Evolutionary conservation across 1,140 invertebrate genomes (phyloP).

Genomic region (Aphis craccivora): DNA sequence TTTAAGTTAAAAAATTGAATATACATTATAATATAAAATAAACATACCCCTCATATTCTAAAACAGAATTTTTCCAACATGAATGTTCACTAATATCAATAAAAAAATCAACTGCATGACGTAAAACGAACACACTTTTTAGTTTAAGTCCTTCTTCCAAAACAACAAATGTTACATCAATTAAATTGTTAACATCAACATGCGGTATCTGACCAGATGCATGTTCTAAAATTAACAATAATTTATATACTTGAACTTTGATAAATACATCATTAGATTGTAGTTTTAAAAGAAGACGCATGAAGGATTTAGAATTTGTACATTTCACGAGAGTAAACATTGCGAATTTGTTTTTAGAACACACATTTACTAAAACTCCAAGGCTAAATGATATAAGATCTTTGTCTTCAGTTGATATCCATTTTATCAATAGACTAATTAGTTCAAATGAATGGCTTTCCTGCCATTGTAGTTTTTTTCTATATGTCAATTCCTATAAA

Average conservation of each 20-base stretch:
- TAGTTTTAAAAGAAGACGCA: conserved; percentile 35
- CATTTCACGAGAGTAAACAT: conserved; percentile 36
- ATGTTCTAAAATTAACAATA: conserved; percentile 40
- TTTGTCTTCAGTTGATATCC: conserved; percentile 51
- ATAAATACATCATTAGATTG: conserved; percentile 45
- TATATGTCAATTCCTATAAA: conserved; percentile 46
- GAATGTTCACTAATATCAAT: conserved; percentile 51
- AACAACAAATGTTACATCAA: conserved; percentile 46
- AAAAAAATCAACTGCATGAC: conserved; percentile 43
- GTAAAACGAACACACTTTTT: conserved; percentile 36
- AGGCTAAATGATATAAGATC: conserved; percentile 27
- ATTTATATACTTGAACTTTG: conserved; percentile 46
- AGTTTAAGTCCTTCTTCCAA: conserved; percentile 52
- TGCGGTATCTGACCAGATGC: conserved; percentile 37
- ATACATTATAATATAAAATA: neutral
- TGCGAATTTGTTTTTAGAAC: conserved; percentile 46
- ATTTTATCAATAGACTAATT: conserved; percentile 32
- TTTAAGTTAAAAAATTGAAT: neutral
- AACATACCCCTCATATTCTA: conserved; percentile 15
- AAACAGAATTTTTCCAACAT: conserved; percentile 34
- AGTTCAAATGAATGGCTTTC: conserved; percentile 39
- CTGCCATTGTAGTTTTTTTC: conserved; percentile 19
- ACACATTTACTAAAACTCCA: conserved; percentile 47
- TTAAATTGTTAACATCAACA: conserved; percentile 43
- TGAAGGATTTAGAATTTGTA: conserved; percentile 47